Evolutionary conservation across 2,113 vertebrate species (phyloP).

Genomic region (Indicator maculatus): DNA sequence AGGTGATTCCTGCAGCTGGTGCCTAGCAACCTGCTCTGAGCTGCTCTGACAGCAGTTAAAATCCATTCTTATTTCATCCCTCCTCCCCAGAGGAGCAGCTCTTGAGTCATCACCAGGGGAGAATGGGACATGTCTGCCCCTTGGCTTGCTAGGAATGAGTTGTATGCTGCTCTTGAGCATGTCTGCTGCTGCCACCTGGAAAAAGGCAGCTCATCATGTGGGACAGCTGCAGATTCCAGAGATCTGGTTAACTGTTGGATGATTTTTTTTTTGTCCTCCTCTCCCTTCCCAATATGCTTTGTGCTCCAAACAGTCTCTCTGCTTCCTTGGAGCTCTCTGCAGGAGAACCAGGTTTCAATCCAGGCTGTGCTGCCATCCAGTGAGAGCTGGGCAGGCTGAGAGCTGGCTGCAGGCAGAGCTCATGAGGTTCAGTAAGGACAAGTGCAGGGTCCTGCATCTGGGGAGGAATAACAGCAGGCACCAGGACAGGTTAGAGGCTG

Average conservation of each 20-base stretch:
- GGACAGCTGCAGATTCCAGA: not conserved
- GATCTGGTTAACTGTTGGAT: not conserved
- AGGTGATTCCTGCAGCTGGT: slow-evolving; percentile 19
- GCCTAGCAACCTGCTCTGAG: slow-evolving; percentile 42
- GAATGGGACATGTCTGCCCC: not conserved
- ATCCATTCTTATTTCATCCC: not conserved
- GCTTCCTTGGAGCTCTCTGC: not conserved
- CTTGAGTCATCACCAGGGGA: not conserved
- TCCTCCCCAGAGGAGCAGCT: not conserved
- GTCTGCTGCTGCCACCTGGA: not conserved
- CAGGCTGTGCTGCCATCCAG: no score
- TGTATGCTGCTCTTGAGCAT: not conserved
- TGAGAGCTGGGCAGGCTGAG: no score
- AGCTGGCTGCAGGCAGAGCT: no score
- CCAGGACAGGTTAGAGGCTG: no score
- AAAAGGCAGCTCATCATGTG: not conserved
- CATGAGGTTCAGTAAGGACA: no score
- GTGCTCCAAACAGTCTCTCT: not conserved
- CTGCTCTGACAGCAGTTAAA: not conserved
- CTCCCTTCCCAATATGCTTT: not conserved
- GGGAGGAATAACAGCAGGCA: no score
- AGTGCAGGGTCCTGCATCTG: no score
- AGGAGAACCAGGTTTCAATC: not conserved
- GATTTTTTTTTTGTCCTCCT: not conserved
- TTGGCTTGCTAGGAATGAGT: not conserved